These are phyloP conservation scores for Sakesphorus luctuosus DNA, from an alignment of 2,113 vertebrate genomes.

Conservation along the genomic window DNA sequence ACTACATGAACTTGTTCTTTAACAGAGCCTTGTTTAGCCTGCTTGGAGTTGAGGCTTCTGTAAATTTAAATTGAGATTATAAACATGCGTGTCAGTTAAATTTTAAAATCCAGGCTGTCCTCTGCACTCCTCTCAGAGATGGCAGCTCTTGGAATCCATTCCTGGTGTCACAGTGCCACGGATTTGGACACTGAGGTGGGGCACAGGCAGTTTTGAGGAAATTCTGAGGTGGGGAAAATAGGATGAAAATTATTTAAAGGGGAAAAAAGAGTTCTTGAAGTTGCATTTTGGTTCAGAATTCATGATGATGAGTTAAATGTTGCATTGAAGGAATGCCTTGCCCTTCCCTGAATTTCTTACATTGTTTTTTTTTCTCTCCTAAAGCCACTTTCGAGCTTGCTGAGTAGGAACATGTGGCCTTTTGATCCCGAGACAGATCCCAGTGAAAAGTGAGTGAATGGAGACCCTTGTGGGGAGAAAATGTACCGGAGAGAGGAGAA, in stretches of 20 bases:
- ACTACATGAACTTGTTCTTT: not conserved
- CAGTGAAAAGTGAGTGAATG: not conserved
- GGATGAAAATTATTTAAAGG: not conserved
- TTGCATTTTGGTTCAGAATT: not conserved
- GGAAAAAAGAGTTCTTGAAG: fast-evolving
- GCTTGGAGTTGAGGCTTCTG: not conserved
- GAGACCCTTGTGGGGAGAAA: not conserved
- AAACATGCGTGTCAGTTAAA: not conserved
- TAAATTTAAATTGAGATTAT: not conserved
- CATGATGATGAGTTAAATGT: not conserved
- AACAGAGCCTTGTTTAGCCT: not conserved
- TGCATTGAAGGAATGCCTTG: not conserved
- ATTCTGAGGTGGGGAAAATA: not conserved
- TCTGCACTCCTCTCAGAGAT: not conserved
- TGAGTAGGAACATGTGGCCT: not conserved
- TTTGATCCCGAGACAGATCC: not conserved
- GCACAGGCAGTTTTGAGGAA: not conserved
- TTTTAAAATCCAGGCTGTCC: not conserved
- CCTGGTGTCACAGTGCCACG: not conserved
- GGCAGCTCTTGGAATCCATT: fast-evolving
- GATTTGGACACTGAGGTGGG: not conserved
- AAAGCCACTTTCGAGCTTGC: not conserved
- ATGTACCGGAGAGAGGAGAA: fast-evolving
- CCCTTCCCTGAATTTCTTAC: not conserved
- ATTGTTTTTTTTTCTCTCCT: not conserved